Percentiles rank a stretch among this genome's conserved stretches.
Conservation (phyloP, 2,888 invertebrate genomes). For the Oxyteleia sp. region DNA sequence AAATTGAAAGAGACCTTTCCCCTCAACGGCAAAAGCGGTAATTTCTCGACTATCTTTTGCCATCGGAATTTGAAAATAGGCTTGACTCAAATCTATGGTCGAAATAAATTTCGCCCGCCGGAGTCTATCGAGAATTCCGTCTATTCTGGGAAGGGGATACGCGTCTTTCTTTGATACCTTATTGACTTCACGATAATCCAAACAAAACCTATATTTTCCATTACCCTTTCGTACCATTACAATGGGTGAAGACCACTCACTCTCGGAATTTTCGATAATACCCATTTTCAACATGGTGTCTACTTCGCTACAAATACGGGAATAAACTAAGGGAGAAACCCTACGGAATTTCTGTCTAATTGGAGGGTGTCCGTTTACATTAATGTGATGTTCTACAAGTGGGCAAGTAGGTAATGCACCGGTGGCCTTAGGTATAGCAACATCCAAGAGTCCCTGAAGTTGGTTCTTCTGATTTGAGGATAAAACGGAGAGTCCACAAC, state of each 20-base stretch:
- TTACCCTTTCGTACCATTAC: slow-evolving; percentile 78
- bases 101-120: slow-evolving; percentile 10
- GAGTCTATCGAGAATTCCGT: neutral
- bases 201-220: slow-evolving; percentile 77
- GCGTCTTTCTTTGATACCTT: slow-evolving; percentile 74
- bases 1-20: slow-evolving; percentile 77
- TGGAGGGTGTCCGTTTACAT: slow-evolving; percentile 19
- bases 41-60: slow-evolving; percentile 6
- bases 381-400: slow-evolving; percentile 5
- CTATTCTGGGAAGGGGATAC: slow-evolving; percentile 11
- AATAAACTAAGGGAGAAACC: slow-evolving; percentile 26
- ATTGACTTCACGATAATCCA: slow-evolving; percentile 77
- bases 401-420: too few relatives aligned
- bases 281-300: slow-evolving; percentile 79
- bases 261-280: slow-evolving; percentile 71
- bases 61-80: slow-evolving; percentile 78
- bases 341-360: slow-evolving; percentile 22
- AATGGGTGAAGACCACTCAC: slow-evolving; percentile 78
- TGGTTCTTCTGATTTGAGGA: too few relatives aligned
- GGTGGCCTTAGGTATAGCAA: too few relatives aligned
- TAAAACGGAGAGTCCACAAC: too few relatives aligned
- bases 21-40: slow-evolving; percentile 59
- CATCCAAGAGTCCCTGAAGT: too few relatives aligned
- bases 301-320: slow-evolving; percentile 71
- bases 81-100: slow-evolving; percentile 9